A percentile compares a stretch with the other conserved stretches of the same genome.
Evolutionary conservation across 2,888 invertebrate species (phyloP).

Genomic region (Julus scandinavius): DNA sequence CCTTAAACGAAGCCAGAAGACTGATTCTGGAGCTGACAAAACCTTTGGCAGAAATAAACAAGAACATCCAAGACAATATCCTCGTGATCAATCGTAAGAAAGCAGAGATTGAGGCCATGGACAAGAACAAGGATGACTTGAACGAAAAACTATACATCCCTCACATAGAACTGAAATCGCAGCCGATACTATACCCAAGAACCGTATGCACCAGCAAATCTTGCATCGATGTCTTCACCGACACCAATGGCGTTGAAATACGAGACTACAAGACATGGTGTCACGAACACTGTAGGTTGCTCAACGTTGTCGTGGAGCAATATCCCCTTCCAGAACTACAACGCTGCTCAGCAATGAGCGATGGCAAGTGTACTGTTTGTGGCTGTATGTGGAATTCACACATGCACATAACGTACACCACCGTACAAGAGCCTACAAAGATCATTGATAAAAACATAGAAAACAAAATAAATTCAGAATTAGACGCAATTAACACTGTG

Average conservation of each 20-base stretch:
- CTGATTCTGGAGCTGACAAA: conserved; percentile 36
- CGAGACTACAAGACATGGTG: background rate
- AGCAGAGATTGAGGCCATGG: conserved; percentile 20
- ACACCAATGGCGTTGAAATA: conserved; percentile 8
- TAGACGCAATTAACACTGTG: background rate
- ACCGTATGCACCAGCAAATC: background rate
- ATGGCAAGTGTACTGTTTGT: background rate
- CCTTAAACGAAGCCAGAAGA: conserved; percentile 47
- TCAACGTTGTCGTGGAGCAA: background rate
- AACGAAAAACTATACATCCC: conserved; percentile 19
- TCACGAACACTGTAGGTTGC: background rate
- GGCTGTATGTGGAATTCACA: background rate
- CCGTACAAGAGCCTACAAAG: background rate
- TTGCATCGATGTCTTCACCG: background rate
- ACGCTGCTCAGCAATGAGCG: background rate
- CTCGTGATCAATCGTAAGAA: background rate
- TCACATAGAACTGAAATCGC: conserved; percentile 32
- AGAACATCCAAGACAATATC: conserved; percentile 50
- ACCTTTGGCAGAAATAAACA: conserved; percentile 46
- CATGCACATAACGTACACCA: conserved; percentile 2
- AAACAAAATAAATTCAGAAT: background rate
- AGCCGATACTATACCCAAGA: background rate
- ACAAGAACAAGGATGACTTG: background rate
- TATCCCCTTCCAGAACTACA: background rate
- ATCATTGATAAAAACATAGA: background rate